Percentiles rank a stretch among this genome's conserved stretches.
These are phyloP conservation scores for Aythya baeri DNA, from an alignment of 2,113 vertebrate species.

Conservation along the genomic window DNA sequence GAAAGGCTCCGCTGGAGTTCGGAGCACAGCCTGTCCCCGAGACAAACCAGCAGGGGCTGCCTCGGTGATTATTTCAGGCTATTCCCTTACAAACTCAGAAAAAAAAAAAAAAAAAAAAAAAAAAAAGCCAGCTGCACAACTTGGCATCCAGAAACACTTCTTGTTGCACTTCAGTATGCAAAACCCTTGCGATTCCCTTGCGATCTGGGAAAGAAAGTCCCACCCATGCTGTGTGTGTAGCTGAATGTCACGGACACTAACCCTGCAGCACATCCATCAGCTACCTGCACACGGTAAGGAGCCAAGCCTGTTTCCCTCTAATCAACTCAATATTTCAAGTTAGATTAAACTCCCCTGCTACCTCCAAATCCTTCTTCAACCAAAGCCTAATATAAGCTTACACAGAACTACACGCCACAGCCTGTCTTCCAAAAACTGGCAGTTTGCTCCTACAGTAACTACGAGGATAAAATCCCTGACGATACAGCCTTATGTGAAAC, in stretches of 20 bases:
- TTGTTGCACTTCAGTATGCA: not conserved
- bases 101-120: not conserved
- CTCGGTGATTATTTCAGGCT: not conserved
- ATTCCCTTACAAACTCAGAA: not conserved
- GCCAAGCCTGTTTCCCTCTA: not conserved
- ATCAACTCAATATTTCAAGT: not conserved
- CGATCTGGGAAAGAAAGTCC: not conserved
- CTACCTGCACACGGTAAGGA: not conserved
- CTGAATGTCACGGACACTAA: fast-evolving
- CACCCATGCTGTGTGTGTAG: not conserved
- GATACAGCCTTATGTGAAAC: not conserved
- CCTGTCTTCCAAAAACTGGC: not conserved
- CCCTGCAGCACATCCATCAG: not conserved
- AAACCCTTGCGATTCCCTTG: not conserved
- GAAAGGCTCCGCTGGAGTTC: not conserved
- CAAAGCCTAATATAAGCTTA: not conserved
- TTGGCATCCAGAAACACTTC: not conserved
- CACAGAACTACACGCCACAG: not conserved
- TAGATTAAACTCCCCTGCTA: not conserved
- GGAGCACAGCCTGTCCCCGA: not conserved
- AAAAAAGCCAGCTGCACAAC: not conserved
- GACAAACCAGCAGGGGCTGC: not conserved
- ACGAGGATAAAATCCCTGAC: not conserved
- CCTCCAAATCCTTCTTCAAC: not conserved
- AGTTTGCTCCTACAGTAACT: not conserved